phyloP scores from a whole-genome alignment of 2,888 invertebrate genomes.

The Chymomyza caudatula region DNA sequence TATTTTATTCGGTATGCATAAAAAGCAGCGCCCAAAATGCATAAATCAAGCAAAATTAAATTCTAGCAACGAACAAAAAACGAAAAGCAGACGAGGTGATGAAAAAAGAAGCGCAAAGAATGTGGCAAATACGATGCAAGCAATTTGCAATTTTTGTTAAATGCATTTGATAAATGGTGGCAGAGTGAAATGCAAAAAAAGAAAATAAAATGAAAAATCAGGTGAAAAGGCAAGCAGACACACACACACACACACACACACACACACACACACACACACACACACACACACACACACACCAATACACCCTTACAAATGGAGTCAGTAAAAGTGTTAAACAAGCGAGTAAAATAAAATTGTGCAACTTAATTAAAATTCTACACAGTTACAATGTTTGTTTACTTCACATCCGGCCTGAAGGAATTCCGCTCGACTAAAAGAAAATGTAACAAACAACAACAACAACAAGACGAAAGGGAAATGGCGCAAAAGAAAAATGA shows the following conservation, averaged over 20 bases:
- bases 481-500: constrained; percentile 62
- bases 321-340: constrained; percentile 43
- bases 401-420: constrained; percentile 15
- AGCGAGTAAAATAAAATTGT: constrained; percentile 61
- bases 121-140: constrained; percentile 40
- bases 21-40: constrained; percentile 50
- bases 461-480: constrained; percentile 2
- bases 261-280: neutral
- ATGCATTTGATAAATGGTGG: constrained; percentile 30
- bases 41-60: constrained; percentile 70
- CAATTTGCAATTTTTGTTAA: constrained; percentile 49
- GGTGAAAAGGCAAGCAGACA: neutral
- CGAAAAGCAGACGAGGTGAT: constrained; percentile 17
- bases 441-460: constrained; percentile 26
- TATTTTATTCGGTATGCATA: constrained; percentile 40
- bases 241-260: neutral
- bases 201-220: neutral
- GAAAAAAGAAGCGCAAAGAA: constrained; percentile 17
- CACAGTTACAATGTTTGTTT: constrained; percentile 37
- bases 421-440: constrained; percentile 9
- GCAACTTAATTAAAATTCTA: constrained; percentile 64
- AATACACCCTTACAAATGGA: neutral
- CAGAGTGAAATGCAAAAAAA: neutral
- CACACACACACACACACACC: neutral
- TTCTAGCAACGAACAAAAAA: constrained; percentile 34